phyloP scores from a whole-genome alignment of 2,888 invertebrate species.

The Cephonodes hylas region DNA sequence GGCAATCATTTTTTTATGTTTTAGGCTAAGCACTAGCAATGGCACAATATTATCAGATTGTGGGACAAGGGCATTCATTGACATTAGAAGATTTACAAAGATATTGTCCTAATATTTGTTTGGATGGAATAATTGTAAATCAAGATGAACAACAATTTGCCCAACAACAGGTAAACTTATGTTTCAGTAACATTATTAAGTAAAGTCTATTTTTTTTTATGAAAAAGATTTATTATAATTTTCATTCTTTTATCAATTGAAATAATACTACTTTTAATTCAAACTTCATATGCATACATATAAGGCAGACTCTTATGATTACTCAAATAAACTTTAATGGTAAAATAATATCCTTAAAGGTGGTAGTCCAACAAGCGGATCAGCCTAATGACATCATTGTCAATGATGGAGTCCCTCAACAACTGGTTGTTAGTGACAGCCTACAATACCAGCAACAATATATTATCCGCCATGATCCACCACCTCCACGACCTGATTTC shows the following conservation, averaged over 20 bases:
- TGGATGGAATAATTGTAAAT: slow-evolving; percentile 75
- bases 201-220: no score
- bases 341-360: slow-evolving; percentile 37
- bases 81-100: slow-evolving; percentile 83
- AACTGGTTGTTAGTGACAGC: slow-evolving; percentile 71
- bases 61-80: slow-evolving; percentile 79
- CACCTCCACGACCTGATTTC: slow-evolving; percentile 56
- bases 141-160: slow-evolving; percentile 76
- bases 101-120: slow-evolving; percentile 83
- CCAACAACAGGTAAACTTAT: slow-evolving; percentile 63
- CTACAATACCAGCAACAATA: slow-evolving; percentile 75
- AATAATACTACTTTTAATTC: no score
- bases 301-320: no score
- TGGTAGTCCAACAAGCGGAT: slow-evolving; percentile 79
- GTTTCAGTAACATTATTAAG: neutral
- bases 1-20: slow-evolving; percentile 29
- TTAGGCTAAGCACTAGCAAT: slow-evolving; percentile 77
- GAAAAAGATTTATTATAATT: neutral
- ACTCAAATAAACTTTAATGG: slow-evolving; percentile 1
- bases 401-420: slow-evolving; percentile 70
- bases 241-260: no score
- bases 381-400: slow-evolving; percentile 79
- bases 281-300: no score
- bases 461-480: slow-evolving; percentile 72
- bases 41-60: slow-evolving; percentile 87